These are phyloP conservation scores for Heteropelma amictum DNA, from an alignment of 2,888 invertebrate species.

Conservation along the genomic window DNA sequence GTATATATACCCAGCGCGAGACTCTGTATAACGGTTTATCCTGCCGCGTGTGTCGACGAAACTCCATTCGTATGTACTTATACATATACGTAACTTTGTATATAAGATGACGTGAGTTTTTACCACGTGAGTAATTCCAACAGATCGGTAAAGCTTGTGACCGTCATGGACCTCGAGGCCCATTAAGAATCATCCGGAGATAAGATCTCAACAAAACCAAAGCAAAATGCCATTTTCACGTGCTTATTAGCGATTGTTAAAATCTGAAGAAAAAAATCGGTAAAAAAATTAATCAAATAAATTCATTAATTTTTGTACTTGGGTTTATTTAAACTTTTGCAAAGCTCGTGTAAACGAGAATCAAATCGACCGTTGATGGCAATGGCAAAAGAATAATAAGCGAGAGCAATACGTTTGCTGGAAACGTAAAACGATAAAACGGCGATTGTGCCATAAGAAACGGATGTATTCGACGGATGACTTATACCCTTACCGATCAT, in stretches of 20 bases:
- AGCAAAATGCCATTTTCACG: too few relatives aligned
- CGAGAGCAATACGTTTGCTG: constrained; percentile 13
- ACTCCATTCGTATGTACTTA: constrained; percentile 20
- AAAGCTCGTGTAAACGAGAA: too few relatives aligned
- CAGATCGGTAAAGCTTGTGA: constrained; percentile 18
- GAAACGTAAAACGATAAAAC: constrained; percentile 6
- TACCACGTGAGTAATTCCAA: constrained; percentile 27
- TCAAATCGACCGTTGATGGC: too few relatives aligned
- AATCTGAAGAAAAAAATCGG: too few relatives aligned
- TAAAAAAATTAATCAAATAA: too few relatives aligned
- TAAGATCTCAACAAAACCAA: too few relatives aligned
- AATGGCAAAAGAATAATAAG: background rate
- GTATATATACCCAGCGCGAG: constrained; percentile 56
- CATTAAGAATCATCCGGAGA: too few relatives aligned
- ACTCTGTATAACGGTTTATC: constrained; percentile 69
- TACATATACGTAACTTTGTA: background rate
- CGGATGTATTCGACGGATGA: constrained; percentile 35
- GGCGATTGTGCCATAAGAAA: constrained; percentile 4
- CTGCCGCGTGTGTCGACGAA: constrained; percentile 28
- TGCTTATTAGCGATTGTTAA: too few relatives aligned
- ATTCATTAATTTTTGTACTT: too few relatives aligned
- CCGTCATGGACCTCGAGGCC: constrained; percentile 36
- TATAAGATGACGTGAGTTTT: constrained; percentile 5
- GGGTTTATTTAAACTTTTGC: too few relatives aligned
- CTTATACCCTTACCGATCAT: constrained; percentile 29